Percentiles rank a stretch among this genome's conserved stretches.
Evolutionary conservation across 2,113 vertebrate genomes (phyloP).

Genomic region (Bubo blakistoni): DNA sequence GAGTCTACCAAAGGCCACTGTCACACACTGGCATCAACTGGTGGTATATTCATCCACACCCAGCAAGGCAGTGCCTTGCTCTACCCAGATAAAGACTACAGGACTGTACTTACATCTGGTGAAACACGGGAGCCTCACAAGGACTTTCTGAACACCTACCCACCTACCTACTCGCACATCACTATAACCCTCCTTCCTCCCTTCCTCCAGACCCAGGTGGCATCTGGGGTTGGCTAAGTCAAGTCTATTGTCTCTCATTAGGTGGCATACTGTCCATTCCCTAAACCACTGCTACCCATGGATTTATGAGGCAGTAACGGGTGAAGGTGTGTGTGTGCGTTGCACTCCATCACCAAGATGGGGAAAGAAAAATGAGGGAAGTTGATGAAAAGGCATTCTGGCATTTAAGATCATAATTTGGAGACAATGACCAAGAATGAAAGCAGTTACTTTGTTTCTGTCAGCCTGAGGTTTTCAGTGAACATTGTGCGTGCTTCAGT

Average conservation of each 20-base stretch:
- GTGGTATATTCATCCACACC: background rate
- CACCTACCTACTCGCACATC: background rate
- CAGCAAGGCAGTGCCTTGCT: accelerated
- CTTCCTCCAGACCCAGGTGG: background rate
- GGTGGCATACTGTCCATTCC: background rate
- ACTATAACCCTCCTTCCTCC: background rate
- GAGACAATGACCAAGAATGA: background rate
- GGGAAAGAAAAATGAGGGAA: background rate
- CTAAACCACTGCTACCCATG: background rate
- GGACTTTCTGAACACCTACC: background rate
- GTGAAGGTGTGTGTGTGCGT: background rate
- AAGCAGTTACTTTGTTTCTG: background rate
- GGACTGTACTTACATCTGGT: background rate
- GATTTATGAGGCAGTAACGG: background rate
- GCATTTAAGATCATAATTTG: background rate
- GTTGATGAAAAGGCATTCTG: background rate
- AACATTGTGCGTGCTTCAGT: background rate
- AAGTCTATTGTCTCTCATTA: accelerated
- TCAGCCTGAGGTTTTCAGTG: background rate
- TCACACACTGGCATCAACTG: background rate
- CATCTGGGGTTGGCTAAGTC: background rate
- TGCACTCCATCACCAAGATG: background rate
- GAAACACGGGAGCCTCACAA: background rate
- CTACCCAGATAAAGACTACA: background rate
- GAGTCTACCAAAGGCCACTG: background rate